Evolutionary conservation across 2,888 invertebrate genomes (phyloP).

Genomic region (Hirtodrosophila trivittata): DNA sequence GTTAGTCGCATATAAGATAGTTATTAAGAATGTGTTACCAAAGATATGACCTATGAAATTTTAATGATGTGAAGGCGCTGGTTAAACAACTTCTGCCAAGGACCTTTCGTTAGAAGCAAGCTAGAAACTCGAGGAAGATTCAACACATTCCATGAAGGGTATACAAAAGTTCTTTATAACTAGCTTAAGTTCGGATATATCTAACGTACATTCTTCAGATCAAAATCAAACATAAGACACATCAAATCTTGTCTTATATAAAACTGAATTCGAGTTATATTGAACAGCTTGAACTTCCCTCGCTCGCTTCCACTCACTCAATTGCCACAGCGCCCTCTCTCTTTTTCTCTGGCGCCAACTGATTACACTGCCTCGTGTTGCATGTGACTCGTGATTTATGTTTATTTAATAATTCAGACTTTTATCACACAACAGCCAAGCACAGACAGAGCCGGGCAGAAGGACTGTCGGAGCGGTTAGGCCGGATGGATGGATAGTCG

Average conservation of each 20-base stretch:
- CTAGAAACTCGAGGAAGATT: neutral
- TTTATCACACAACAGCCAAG: constrained; percentile 61
- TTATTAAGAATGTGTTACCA: neutral
- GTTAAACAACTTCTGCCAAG: constrained; percentile 24
- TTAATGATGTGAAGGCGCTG: constrained; percentile 34
- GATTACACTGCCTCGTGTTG: constrained; percentile 30
- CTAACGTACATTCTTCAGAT: no score
- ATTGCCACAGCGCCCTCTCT: neutral
- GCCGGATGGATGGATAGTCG: neutral
- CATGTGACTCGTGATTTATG: constrained; percentile 65
- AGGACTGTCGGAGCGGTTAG: constrained; percentile 1
- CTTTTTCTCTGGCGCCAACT: constrained; percentile 21
- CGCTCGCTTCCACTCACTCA: constrained; percentile 3
- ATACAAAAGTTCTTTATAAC: no score
- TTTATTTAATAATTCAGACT: constrained; percentile 75
- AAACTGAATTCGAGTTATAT: no score
- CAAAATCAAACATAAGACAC: no score
- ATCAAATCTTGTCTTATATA: no score
- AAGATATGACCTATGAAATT: constrained; percentile 30
- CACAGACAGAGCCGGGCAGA: constrained; percentile 10
- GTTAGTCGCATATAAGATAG: no score
- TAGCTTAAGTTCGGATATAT: no score
- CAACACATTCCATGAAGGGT: no score
- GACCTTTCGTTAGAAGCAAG: neutral
- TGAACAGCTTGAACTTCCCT: constrained; percentile 24